phyloP scores from a whole-genome alignment of 1,140 invertebrate genomes.

The Notospermus geniculatus region DNA sequence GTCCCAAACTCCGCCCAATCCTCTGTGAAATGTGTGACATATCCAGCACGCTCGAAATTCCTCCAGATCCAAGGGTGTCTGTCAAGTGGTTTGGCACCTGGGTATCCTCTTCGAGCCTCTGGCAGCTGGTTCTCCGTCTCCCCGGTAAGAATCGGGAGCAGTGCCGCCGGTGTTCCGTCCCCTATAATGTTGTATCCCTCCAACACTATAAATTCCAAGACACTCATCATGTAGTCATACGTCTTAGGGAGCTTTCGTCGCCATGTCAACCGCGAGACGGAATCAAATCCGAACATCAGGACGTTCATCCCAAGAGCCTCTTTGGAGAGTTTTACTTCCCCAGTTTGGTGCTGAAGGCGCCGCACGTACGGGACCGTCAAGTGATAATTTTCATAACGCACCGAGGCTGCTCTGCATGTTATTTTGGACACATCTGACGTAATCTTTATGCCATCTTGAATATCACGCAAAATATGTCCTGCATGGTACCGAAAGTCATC shows the following conservation, averaged over 20 bases:
- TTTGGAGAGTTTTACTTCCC: slow-evolving; percentile 1
- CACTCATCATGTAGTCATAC: slow-evolving; percentile 71
- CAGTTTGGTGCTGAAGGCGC: slow-evolving; percentile 13
- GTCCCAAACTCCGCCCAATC: no score
- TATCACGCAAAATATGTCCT: no score
- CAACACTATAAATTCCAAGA: slow-evolving; percentile 69
- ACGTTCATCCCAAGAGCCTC: slow-evolving; percentile 65
- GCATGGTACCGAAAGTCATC: no score
- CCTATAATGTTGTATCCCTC: slow-evolving; percentile 90
- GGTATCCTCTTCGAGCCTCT: slow-evolving; percentile 25
- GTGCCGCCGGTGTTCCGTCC: slow-evolving; percentile 89
- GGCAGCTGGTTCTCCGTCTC: slow-evolving; percentile 73
- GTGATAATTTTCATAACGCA: no score
- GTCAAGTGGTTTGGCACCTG: no score
- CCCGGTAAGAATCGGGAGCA: slow-evolving; percentile 84
- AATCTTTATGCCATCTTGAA: no score
- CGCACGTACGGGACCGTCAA: no score
- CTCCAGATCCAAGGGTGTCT: no score
- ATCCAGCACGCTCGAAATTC: no score
- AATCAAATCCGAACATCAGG: slow-evolving; percentile 88
- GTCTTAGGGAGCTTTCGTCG: slow-evolving; percentile 80
- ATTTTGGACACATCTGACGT: no score
- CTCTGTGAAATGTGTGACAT: no score
- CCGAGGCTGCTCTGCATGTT: no score
- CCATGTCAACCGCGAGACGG: slow-evolving; percentile 82